Evolutionary conservation across 2,113 vertebrate species (phyloP).

Genomic region (Oceanodroma tethys): DNA sequence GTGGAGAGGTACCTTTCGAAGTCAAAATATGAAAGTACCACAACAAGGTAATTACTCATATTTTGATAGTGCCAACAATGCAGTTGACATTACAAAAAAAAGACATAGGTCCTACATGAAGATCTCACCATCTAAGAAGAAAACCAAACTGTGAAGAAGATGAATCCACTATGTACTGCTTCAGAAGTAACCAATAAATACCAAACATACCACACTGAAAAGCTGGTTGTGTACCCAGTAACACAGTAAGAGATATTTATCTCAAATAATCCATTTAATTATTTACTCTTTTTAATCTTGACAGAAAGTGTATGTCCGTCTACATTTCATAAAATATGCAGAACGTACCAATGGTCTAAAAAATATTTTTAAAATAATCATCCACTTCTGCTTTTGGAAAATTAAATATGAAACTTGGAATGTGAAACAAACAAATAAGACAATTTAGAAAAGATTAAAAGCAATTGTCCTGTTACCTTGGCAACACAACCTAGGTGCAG

Average conservation of each 20-base stretch:
- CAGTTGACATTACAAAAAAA: not conserved
- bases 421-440: conserved; percentile 52
- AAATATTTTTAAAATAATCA: not conserved
- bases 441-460: conserved; percentile 84
- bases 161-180: not conserved
- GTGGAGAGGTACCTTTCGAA: not conserved
- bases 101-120: not conserved
- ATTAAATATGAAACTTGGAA: conserved; percentile 41
- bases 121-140: not conserved
- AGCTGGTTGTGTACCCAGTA: not conserved
- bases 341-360: not conserved
- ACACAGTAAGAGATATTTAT: not conserved
- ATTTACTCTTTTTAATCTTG: not conserved
- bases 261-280: not conserved
- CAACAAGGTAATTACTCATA: not conserved
- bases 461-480: conserved; percentile 81
- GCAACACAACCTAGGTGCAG: conserved; percentile 76
- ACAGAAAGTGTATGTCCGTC: not conserved
- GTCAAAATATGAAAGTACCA: not conserved
- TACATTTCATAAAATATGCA: not conserved
- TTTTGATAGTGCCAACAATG: not conserved
- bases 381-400: not conserved
- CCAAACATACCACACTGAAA: not conserved
- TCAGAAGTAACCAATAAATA: not conserved
- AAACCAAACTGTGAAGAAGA: not conserved